Base-by-base conservation (phyloP, 2,888 invertebrate genomes). In the Cosmia pyralina region DNA sequence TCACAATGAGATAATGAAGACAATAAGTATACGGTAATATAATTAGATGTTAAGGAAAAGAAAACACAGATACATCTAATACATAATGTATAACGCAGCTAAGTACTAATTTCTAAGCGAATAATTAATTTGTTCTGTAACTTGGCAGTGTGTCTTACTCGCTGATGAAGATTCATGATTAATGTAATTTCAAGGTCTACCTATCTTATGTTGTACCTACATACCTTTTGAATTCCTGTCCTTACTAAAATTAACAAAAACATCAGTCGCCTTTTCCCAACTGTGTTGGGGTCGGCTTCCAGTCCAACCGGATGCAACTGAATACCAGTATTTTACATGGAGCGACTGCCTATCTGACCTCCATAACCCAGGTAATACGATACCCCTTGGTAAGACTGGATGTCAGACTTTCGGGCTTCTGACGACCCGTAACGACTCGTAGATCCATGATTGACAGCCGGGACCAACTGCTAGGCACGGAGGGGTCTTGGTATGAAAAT, bases 1-100 rank as follows among this genome's bases (percentile, higher is more conserved):
- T 73, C 59, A 22, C 41, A 44, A 52, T 64, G 63, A 73, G 72
- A 64, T 82, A 72, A 72, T 57, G 46, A 65, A 82, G 55, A 68
- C 68, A 57, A 64, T 79, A 57, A 65, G 48, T 55, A 55, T 55
- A 82, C 72, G 62, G 78, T 41, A 72, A 66, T 63, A n/a, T 81
- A 72, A 78, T 68, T 55, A 65, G 50, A 76, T 77, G 66, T 69
- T 64, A 77, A 48, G 67, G 64, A 71, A 65, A 59, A 67, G 59
- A 71, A 72, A 65, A 68, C 28, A 60, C 34, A 76, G 71, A 58
- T 59, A 48, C 58, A 63, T 59, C 72, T 79, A 38, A 72, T 72
- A 60, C 64, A 72, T 79, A 50, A 76, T 76, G 73, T 64, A 72
- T 60, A 19, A 62, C 28, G 10, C 28, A 58, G 44, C n/a, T 22